These are phyloP conservation scores for Nothocercus nigrocapillus DNA, from an alignment of 2,113 vertebrate genomes.

Conservation along the genomic window DNA sequence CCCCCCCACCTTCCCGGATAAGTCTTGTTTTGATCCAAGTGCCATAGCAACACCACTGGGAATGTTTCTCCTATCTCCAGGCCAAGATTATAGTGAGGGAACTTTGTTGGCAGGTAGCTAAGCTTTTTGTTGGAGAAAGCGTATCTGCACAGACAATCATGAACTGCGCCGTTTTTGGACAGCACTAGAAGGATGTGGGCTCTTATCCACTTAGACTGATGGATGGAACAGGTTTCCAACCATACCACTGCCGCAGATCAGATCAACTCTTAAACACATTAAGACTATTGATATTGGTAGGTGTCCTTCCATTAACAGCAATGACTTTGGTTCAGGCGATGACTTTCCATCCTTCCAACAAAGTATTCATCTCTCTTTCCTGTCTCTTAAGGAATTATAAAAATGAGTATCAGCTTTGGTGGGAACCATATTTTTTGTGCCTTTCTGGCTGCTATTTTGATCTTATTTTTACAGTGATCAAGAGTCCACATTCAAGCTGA, in stretches of 20 bases:
- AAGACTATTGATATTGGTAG: not conserved
- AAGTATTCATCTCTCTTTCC: not conserved
- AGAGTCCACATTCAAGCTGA: conserved; percentile 27
- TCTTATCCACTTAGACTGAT: conserved; percentile 14
- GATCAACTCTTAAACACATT: not conserved
- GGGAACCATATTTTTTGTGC: conserved; percentile 28
- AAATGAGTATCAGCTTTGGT: conserved; percentile 52
- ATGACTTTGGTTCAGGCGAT: not conserved
- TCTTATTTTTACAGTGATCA: conserved; percentile 1
- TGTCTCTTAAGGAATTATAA: not conserved
- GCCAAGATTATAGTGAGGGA: conserved; percentile 41
- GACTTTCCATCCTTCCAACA: conserved; percentile 23
- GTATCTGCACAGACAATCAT: not conserved
- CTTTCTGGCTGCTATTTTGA: conserved; percentile 48
- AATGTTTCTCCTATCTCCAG: conserved; percentile 48
- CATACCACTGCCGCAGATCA: not conserved
- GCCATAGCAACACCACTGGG: not conserved
- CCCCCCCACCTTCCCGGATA: not conserved
- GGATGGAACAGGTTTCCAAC: conserved; percentile 1
- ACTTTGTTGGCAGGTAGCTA: not conserved
- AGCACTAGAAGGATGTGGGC: not conserved
- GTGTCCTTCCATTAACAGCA: not conserved
- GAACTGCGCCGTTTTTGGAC: not conserved
- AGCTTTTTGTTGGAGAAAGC: not conserved
- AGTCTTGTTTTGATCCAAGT: conserved; percentile 24